Base-by-base conservation (phyloP, 2,888 invertebrate genomes). In the Schrankia costaestrigalis region DNA sequence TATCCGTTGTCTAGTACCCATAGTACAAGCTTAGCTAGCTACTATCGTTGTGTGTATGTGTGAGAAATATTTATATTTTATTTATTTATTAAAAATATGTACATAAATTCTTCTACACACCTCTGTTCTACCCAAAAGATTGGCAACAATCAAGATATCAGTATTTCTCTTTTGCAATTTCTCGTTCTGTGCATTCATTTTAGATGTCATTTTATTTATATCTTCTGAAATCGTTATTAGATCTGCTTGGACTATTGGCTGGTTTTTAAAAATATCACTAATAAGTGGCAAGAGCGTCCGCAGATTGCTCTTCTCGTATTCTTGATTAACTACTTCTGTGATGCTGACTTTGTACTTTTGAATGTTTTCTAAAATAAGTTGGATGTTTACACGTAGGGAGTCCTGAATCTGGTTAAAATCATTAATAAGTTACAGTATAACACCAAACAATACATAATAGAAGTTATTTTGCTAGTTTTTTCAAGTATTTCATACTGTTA, bases 361-460 rank as follows among this genome's bases (percentile, higher is more conserved):
- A 1, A 89, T 69, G 63, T 95, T 96, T 71, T 96, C 96, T 0
- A 94, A 67, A 0, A 92, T 90, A 0, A 95, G 65, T 70, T 96
- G 96, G 3, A 94, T 80, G 61, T 91, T 85, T 1, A 90, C 75
- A 12, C 93, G 82, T 0, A 92, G 74, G 0, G 91, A 86, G 48
- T 91, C 90, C 37, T 82, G 75, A n/a, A 82, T 34, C 87, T 85
- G 25, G 3, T 24, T 2, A 11, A 2, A 15, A 29, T n/a, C n/a
- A n/a, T n/a, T n/a, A n/a, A n/a, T n/a, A n/a, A n/a, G n/a, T n/a
- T n/a, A n/a, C n/a, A 11, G 19, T 15, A 23, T 6, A 6, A n/a
- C n/a, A n/a, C n/a, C n/a, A n/a, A n/a, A n/a, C n/a, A n/a, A n/a
- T n/a, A n/a, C n/a, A n/a, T n/a, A n/a, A n/a, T n/a, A n/a, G n/a